phyloP scores from a whole-genome alignment of 1,140 invertebrate species.

The Sipha flava region DNA sequence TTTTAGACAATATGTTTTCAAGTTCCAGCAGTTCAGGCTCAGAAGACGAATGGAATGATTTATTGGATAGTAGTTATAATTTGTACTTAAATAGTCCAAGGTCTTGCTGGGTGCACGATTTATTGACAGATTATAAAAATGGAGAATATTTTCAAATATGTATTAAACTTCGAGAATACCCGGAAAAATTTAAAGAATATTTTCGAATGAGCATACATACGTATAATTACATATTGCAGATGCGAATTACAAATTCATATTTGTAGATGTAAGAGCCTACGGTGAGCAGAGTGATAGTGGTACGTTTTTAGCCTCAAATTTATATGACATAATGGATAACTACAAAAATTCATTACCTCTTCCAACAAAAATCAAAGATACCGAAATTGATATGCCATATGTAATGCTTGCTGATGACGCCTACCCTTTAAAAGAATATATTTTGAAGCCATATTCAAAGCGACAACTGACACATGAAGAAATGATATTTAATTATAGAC shows the following conservation, averaged over 20 bases:
- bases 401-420: not conserved
- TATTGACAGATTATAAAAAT: too few relatives aligned
- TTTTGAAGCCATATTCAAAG: not conserved
- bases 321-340: not conserved
- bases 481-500: conserved; percentile 43
- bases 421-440: not conserved
- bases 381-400: not conserved
- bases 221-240: too few relatives aligned
- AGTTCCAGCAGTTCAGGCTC: too few relatives aligned
- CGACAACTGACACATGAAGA: conserved; percentile 31
- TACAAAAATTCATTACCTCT: not conserved
- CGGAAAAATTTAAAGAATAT: too few relatives aligned
- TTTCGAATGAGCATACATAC: too few relatives aligned
- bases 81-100: too few relatives aligned
- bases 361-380: not conserved
- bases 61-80: too few relatives aligned
- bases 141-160: too few relatives aligned
- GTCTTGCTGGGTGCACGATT: too few relatives aligned
- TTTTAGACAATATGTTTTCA: too few relatives aligned
- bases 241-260: conserved; percentile 27
- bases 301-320: not conserved
- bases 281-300: conserved; percentile 32
- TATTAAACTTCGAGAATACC: too few relatives aligned
- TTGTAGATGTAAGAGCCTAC: conserved; percentile 22
- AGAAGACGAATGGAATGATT: too few relatives aligned